These are phyloP conservation scores for Cerceris rybyensis DNA, from an alignment of 2,888 invertebrate genomes.

Conservation along the genomic window DNA sequence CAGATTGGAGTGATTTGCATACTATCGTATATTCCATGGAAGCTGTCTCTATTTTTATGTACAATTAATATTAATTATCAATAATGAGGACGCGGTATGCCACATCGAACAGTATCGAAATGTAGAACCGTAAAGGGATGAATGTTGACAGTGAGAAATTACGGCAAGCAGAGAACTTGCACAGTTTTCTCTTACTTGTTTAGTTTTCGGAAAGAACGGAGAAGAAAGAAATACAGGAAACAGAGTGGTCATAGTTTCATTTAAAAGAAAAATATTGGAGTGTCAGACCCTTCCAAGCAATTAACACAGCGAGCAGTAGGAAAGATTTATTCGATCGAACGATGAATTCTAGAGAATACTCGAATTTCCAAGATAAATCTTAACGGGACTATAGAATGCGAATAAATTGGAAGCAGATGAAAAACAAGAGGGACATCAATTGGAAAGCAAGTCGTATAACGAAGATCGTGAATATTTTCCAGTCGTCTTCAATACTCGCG, in stretches of 20 bases:
- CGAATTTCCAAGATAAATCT: not conserved
- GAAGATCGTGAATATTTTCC: not conserved
- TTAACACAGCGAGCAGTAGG: not conserved
- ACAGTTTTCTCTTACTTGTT: not conserved
- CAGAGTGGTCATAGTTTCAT: not conserved
- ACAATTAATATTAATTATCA: not conserved
- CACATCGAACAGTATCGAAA: not conserved
- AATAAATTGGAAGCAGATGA: slow-evolving; percentile 8
- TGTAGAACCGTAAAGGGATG: not conserved
- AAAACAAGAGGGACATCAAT: not conserved
- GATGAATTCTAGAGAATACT: not conserved
- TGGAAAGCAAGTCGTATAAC: not conserved
- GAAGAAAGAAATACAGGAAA: not conserved
- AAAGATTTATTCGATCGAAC: not conserved
- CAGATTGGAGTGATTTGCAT: not conserved
- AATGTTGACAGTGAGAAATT: not conserved
- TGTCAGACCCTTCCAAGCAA: not conserved
- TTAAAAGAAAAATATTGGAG: not conserved
- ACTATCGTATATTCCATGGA: not conserved
- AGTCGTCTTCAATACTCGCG: not conserved
- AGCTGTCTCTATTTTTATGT: not conserved
- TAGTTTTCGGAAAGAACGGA: too few relatives aligned
- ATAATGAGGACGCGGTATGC: not conserved
- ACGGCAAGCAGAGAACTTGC: not conserved
- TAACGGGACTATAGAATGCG: not conserved